phyloP scores from a whole-genome alignment of 2,797 vertebrate genomes.

The Ctenochaetus hawaiiensis region DNA sequence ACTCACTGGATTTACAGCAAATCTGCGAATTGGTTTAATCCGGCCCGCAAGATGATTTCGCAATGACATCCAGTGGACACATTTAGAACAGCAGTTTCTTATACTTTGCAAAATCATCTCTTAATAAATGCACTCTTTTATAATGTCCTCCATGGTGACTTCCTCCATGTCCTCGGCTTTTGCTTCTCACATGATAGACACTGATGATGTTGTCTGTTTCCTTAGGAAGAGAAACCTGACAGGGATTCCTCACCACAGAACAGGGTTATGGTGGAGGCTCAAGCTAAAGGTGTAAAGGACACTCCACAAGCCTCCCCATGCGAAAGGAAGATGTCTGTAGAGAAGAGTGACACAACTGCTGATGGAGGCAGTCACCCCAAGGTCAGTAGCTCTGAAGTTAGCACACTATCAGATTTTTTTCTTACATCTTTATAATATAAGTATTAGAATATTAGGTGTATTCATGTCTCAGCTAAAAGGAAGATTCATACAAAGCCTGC shows the following conservation, averaged over 20 bases:
- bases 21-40: too few relatives aligned
- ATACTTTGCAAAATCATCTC: too few relatives aligned
- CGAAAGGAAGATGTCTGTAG: conserved; percentile 56
- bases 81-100: too few relatives aligned
- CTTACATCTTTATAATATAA: not conserved
- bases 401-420: not conserved
- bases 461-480: not conserved
- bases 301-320: conserved; percentile 36
- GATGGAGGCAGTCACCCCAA: conserved; percentile 57
- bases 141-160: too few relatives aligned
- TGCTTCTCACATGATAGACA: too few relatives aligned
- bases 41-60: too few relatives aligned
- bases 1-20: too few relatives aligned
- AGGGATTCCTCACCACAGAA: conserved; percentile 47
- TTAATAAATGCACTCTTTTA: too few relatives aligned
- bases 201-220: conserved; percentile 8
- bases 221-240: conserved; percentile 66
- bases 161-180: too few relatives aligned
- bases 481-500: too few relatives aligned
- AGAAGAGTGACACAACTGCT: conserved; percentile 47
- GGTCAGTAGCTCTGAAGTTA: conserved; percentile 64
- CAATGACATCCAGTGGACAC: too few relatives aligned
- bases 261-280: conserved; percentile 28
- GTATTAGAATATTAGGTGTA: not conserved
- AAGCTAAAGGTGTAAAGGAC: conserved; percentile 51